These are phyloP conservation scores for Sapayoa aenigma DNA, from an alignment of 2,113 vertebrate genomes.

Conservation along the genomic window DNA sequence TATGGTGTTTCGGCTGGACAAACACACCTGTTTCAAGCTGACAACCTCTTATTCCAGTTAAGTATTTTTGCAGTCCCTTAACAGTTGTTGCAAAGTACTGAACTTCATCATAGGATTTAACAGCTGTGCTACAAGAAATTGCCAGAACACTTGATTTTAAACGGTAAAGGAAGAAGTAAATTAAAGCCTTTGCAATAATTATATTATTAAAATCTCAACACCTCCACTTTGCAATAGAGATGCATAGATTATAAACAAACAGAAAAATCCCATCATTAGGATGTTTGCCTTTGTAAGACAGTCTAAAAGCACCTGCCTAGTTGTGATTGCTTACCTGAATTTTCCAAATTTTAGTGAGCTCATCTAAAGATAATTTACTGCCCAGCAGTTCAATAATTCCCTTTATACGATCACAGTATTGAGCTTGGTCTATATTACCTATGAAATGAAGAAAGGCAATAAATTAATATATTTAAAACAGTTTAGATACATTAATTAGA, in stretches of 20 bases:
- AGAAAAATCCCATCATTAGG: background rate
- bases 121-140: background rate
- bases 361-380: slow-evolving; percentile 96
- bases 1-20: background rate
- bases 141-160: background rate
- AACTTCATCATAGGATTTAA: background rate
- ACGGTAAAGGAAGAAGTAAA: background rate
- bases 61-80: background rate
- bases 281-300: background rate
- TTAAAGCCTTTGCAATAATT: background rate
- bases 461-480: background rate
- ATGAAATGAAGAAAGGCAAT: slow-evolving; percentile 23
- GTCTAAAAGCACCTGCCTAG: background rate
- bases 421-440: slow-evolving; percentile 99
- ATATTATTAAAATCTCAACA: background rate
- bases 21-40: background rate
- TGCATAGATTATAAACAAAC: background rate
- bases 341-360: slow-evolving; percentile 97
- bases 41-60: background rate
- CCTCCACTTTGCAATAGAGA: background rate
- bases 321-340: slow-evolving; percentile 85
- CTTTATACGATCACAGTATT: slow-evolving; percentile 98
- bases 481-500: background rate
- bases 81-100: background rate
- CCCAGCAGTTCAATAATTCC: slow-evolving; percentile 98